Evolutionary conservation across 1,140 invertebrate genomes (phyloP).

Genomic region (Caenorhabditis latens): DNA sequence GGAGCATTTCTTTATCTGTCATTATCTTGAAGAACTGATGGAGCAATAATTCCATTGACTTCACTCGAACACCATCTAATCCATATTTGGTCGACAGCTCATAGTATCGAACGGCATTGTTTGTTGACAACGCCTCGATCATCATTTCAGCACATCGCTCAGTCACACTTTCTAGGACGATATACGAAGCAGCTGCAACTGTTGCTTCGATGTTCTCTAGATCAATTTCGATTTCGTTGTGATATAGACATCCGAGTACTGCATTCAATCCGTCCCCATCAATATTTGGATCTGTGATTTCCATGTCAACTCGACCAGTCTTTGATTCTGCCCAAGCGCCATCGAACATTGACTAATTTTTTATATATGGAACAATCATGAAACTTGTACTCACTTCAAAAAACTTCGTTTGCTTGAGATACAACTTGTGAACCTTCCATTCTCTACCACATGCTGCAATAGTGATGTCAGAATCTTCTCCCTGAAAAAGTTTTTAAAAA

Average conservation of each 20-base stretch:
- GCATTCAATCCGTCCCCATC: slow-evolving; percentile 8
- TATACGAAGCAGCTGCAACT: slow-evolving; percentile 26
- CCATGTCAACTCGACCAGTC: background rate
- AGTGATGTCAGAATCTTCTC: slow-evolving; percentile 33
- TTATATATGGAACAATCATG: no score
- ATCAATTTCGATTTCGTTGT: slow-evolving; percentile 49
- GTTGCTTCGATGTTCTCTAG: slow-evolving; percentile 33
- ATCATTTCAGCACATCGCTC: slow-evolving; percentile 45
- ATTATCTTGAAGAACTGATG: slow-evolving; percentile 20
- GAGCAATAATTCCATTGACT: background rate
- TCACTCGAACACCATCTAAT: slow-evolving; percentile 2
- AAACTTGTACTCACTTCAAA: slow-evolving; percentile 14
- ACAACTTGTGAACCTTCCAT: slow-evolving; percentile 45
- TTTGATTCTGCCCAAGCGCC: slow-evolving; percentile 22
- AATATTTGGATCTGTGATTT: slow-evolving; percentile 33
- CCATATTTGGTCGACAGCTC: slow-evolving; percentile 22
- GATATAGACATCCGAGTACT: slow-evolving; percentile 30
- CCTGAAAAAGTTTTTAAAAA: background rate
- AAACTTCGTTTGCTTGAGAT: slow-evolving; percentile 33
- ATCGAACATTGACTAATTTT: slow-evolving; percentile 1
- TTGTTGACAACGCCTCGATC: background rate
- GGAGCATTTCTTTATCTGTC: background rate
- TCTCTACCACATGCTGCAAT: slow-evolving; percentile 14
- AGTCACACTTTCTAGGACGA: slow-evolving; percentile 15
- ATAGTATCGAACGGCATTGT: slow-evolving; percentile 6